A percentile compares a stretch with the other conserved stretches of the same genome.
Evolutionary conservation across 2,797 vertebrate species (phyloP).

Genomic region (Bovichtus variegatus): DNA sequence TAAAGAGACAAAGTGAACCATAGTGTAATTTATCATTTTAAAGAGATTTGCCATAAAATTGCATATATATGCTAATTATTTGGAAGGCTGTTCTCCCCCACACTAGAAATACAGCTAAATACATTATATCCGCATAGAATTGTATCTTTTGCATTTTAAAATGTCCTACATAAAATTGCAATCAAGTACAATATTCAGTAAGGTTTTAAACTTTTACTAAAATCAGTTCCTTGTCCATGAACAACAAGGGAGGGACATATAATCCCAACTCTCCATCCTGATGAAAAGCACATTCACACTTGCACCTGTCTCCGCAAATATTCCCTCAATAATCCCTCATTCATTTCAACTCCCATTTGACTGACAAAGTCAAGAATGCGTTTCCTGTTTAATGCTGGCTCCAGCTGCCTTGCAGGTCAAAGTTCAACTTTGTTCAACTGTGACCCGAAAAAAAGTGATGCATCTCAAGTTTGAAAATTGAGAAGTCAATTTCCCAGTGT

Average conservation of each 20-base stretch:
- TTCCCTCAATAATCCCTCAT: not conserved
- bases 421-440: not conserved
- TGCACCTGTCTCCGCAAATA: not conserved
- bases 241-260: not conserved
- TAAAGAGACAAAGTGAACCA: not conserved
- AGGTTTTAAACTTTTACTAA: not conserved
- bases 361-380: not conserved
- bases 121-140: not conserved
- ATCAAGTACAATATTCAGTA: not conserved
- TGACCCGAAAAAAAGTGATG: not conserved
- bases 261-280: not conserved
- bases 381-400: not conserved
- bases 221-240: not conserved
- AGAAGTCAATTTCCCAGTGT: not conserved
- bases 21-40: not conserved
- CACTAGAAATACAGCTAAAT: not conserved
- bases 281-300: constrained; percentile 5
- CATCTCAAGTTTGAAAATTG: not conserved
- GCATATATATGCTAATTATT: no score
- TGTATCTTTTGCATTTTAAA: not conserved
- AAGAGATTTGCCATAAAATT: not conserved
- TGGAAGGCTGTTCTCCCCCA: not conserved
- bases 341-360: not conserved
- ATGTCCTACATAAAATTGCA: not conserved
- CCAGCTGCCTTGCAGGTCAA: not conserved